Evolutionary conservation across 2,113 vertebrate genomes (phyloP), one percentile per base, ranked within the genome.

Genomic region (Lynx canadensis): DNA sequence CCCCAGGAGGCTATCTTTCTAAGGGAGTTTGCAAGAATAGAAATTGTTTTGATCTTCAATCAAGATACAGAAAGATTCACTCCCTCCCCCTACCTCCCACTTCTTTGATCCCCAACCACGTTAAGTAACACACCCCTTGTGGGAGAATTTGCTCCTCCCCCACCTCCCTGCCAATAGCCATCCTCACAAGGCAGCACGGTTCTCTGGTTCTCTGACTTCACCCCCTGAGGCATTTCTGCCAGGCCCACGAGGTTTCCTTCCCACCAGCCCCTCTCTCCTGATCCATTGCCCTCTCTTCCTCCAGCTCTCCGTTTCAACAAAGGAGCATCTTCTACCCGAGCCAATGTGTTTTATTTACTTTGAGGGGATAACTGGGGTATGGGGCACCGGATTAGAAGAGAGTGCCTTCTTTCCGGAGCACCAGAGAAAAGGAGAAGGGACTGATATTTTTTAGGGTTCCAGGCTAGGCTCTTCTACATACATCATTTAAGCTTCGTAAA

Each of bases 21-120:
- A 90, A 97, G 50, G 87, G 83, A 84, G 96, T 97, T 96, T 97
- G 71, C 15, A 96, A 92, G 94, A 96, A 97, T 91, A 97, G 95
- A 96, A 97, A 50, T 85, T 89, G 85, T 96, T 97, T 95, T 98
- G 84, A 98, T 96, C 76, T 96, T 83, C 88, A 38, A 12, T 97
- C 84, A 89, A 94, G 94, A 97, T 68, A 69, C 48, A 87, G 80
- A 93, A 95, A 97, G 66, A 74, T 66, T 69, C 23, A 11, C 33
- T 86, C 78, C 55, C 50, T 97, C 15, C 23, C 50, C 29, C 45
- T 29, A 11, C 68, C 74, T 91, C 82, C 73, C 25, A 16, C 38
- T 36, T 68, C 52, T 68, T 73, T 48, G 10, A 68, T 81, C 63
- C 36, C 55, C 92, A 90, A 1, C 94, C 11, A 18, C 55, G 86